Conservation (phyloP, 2,888 invertebrate species). For the Kuschelorhynchus macadamiae region DNA sequence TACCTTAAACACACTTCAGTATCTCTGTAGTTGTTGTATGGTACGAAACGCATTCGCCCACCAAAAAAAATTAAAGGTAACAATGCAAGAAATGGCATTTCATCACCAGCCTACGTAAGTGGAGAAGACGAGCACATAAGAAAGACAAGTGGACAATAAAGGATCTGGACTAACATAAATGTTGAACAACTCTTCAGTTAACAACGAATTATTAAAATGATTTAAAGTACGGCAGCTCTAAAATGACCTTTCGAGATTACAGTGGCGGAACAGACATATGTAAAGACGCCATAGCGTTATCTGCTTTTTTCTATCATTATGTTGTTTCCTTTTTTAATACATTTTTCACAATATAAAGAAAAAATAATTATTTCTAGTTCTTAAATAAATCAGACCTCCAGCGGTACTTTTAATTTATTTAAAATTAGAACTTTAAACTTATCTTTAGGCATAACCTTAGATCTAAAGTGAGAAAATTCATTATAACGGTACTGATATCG, state of each 20-base stretch:
- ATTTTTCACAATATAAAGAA: no score
- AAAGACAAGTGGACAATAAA: slow-evolving; percentile 43
- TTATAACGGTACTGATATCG: no score
- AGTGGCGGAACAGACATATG: slow-evolving; percentile 10
- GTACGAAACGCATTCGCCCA: no score
- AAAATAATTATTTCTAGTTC: no score
- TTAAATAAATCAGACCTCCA: no score
- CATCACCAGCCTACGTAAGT: slow-evolving; percentile 35
- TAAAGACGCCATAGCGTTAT: neutral
- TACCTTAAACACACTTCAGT: no score
- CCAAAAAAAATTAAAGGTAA: slow-evolving; percentile 10
- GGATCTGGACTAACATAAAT: slow-evolving; percentile 43
- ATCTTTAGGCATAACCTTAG: no score
- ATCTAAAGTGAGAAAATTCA: no score
- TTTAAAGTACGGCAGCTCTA: slow-evolving; percentile 38
- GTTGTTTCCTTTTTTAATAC: no score
- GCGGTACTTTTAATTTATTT: no score
- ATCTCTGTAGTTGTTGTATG: no score
- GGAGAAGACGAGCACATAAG: slow-evolving; percentile 27
- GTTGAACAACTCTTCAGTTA: slow-evolving; percentile 35
- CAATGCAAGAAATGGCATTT: slow-evolving; percentile 35
- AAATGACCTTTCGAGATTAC: slow-evolving; percentile 6
- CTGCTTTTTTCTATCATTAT: neutral
- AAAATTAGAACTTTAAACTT: no score
- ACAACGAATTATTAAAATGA: slow-evolving; percentile 44